Evolutionary conservation across 2,888 invertebrate species (phyloP), one percentile per base, ranked within the genome.

Genomic region (Tetrapedia diversipes): DNA sequence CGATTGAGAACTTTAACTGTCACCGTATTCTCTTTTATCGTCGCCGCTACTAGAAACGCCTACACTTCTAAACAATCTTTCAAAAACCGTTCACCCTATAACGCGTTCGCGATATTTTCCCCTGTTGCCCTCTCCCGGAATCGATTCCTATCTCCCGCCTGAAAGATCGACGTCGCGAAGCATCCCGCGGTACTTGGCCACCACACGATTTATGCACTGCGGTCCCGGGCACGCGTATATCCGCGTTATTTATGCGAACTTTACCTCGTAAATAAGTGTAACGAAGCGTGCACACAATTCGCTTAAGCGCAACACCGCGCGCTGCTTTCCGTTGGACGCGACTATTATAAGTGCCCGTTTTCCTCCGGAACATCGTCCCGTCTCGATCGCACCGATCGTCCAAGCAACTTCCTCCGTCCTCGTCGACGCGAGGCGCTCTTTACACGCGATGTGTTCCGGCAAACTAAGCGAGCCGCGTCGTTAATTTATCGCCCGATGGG

Each of bases 221-320:
- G 22, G 56, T 41, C 29, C 54, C 47, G 54, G 54, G 59, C 74
- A 79, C 77, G 73, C 69, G 74, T 72, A 84, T 77, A 81, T 74
- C 65, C 66, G 67, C 56, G 63, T 82, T 83, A 83, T 85, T 83
- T 84, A 81, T 81, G 72, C 51, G 61, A 47, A 61, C 69, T 72
- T 72, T 65, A 19, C 57, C 70, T 77, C 77, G 71, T 83, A 84
- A 85, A 83, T 81, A 84, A 79, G 54, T 83, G 77, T 85, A 81
- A 83, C 81, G 77, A 79, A 79, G 85, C 72, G 54, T 74, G 72
- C 69, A 69, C 53, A 69, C 74, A 72, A 81, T 81, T 81, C 79
- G 65, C 76, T 83, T 74, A 65, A 77, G 51, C 64, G 34, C 60
- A 68, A 76, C 72, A 69, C 39, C 53, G 66, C 53, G 66, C 29